Base-by-base conservation (phyloP, 2,797 vertebrate species). In the Cryptoprocta ferox region DNA sequence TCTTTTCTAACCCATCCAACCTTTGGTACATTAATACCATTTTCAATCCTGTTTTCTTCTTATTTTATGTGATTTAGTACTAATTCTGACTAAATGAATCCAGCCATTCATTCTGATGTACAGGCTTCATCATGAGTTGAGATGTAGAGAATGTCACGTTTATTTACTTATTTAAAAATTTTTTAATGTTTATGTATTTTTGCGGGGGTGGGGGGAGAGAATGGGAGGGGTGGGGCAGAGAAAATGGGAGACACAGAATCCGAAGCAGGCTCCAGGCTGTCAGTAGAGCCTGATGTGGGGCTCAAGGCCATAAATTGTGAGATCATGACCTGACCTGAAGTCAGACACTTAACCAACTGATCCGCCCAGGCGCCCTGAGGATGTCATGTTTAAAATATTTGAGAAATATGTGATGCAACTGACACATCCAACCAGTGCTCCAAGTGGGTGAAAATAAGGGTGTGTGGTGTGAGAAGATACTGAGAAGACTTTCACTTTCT, bases 391-490 rank as follows among this genome's bases (percentile, higher is more conserved):
- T 37, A 81, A 56, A 88, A 61, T 24, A 81, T 65, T 5, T 84
- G 78, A 66, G 81, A 56, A 86, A 94, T 48, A 35, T n/a, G 6
- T 45, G 35, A 79, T 61, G 66, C 50, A 7, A 1, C 2, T 56
- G 61, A 94, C 37, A 59, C 3, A 61, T 1, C 8, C 79, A 81
- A 37, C 24, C 65, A 45, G 30, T 5, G 3, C 3, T 16, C 59
- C 37, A 50, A 24, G 28, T 63, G 37, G 28, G 35, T 50, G 59
- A 68, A 76, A 13, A n/a, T 48, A 21, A 30, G 19, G 39, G 66
- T 0, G 3, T 2, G 26, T 28, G 32, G 16, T 3, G 1, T 37
- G 30, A 79, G 30, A 13, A 15, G 2, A 2, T 45, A 24, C 1
- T 24, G 7, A 3, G n/a, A 61, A 45, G 24, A 19, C 6, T 5